phyloP scores from a whole-genome alignment of 1,140 invertebrate species.

The Tetranychus urticae region DNA sequence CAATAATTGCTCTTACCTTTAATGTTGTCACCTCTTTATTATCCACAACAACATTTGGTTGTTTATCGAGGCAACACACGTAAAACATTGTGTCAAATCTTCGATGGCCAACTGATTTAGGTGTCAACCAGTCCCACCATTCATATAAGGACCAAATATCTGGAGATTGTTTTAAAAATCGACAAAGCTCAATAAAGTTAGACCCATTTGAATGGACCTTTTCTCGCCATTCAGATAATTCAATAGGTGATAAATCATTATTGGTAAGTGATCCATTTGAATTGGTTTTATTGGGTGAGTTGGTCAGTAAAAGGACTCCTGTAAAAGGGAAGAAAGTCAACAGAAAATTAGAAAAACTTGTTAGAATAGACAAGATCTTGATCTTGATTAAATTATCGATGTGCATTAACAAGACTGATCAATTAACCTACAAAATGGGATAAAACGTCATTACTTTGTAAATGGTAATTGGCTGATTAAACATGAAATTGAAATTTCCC shows the following conservation, averaged over 20 bases:
- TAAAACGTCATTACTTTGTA: too few relatives aligned
- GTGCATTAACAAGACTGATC: too few relatives aligned
- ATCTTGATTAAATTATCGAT: too few relatives aligned
- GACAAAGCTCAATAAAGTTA: slow-evolving; percentile 44
- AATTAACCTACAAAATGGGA: too few relatives aligned
- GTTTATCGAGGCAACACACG: slow-evolving; percentile 31
- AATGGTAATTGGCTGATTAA: too few relatives aligned
- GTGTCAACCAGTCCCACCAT: slow-evolving; percentile 68
- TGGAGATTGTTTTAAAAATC: slow-evolving; percentile 41
- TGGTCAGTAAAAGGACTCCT: neutral
- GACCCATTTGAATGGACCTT: slow-evolving; percentile 39
- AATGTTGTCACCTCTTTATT: slow-evolving; percentile 38
- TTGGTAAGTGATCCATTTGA: neutral
- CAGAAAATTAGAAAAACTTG: too few relatives aligned
- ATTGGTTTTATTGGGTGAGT: neutral
- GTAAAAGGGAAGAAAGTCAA: too few relatives aligned
- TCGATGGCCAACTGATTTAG: slow-evolving; percentile 24
- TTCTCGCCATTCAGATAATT: slow-evolving; percentile 37
- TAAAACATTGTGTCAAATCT: slow-evolving; percentile 55
- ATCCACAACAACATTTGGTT: slow-evolving; percentile 29
- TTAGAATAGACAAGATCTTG: too few relatives aligned
- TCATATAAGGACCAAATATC: slow-evolving; percentile 53
- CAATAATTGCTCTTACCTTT: slow-evolving; percentile 24
- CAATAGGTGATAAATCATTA: slow-evolving; percentile 11
- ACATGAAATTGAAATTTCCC: too few relatives aligned